Evolutionary conservation across 1,140 invertebrate genomes (phyloP), one percentile per base, ranked within the genome.

Genomic region (Bicyclus anynana): DNA sequence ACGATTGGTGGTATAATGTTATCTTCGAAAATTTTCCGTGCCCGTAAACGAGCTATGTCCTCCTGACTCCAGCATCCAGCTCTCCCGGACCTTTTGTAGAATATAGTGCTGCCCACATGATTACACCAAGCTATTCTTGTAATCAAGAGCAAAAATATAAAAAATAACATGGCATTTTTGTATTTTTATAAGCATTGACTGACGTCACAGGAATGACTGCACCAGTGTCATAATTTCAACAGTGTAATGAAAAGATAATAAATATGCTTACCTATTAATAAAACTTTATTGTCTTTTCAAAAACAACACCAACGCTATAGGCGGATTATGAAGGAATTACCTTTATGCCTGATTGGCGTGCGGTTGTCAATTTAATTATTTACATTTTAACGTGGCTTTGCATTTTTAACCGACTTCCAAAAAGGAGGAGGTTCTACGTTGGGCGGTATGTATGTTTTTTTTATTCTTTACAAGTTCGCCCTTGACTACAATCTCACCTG

Each of bases 11-110:
- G 87, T 44, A 90, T 60, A 3, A 90, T 46, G 42, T 81, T 67
- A 1, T 33, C 29, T 69, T 90, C 83, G 27, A 90, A 83, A 21
- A 87, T 65, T 69, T 80, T 83, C 20, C 90, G 70, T 2, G 87
- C 78, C 9, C 80, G 75, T 44, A 91, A 65, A 50, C 89, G 80
- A 7, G 84, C 79, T 12, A 90, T 57, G 44, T 89, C 85, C 21
- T 89, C 77, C 65, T 80, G 63, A 42, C 64, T 82, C 90, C 90
- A 91, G 56, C 90, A 91, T 16, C 82, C 74, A 17, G 51, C 23
- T 17, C 49, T 58, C 17, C 51, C 16, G 21, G 58, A 38, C 52
- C 63, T 69, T 50, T 81, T 79, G 37, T 85, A 73, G 73, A 91
- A 91, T 61, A 91, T 49, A 35, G 75, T 59, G 59, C 66, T 79